These are phyloP conservation scores for Halcyon badia DNA, from an alignment of 2,797 vertebrate species.

Conservation along the genomic window DNA sequence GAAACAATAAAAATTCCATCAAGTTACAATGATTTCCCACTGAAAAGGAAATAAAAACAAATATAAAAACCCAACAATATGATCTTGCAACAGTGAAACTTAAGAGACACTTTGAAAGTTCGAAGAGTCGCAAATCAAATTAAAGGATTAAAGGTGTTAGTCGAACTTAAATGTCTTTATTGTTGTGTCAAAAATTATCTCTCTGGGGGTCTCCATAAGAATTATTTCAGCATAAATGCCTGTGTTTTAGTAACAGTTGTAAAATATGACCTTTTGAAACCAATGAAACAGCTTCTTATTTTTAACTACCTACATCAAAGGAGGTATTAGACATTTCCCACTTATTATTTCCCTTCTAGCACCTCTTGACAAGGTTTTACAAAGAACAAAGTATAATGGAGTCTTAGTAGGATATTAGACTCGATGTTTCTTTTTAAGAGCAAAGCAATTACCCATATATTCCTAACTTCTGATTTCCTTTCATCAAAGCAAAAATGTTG, in stretches of 20 bases:
- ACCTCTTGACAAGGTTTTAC: background rate
- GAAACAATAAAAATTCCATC: background rate
- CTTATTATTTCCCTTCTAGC: background rate
- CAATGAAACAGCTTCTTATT: background rate
- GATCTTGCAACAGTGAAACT: background rate
- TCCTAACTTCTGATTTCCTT: background rate
- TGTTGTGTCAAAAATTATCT: background rate
- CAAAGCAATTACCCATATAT: background rate
- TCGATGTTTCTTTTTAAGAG: background rate
- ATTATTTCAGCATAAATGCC: background rate
- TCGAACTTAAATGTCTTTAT: background rate
- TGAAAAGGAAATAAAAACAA: background rate
- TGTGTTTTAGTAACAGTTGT: background rate
- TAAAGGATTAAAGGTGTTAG: constrained; percentile 3
- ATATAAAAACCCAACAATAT: background rate
- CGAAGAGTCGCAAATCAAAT: constrained; percentile 17
- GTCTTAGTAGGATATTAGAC: background rate
- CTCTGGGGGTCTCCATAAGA: background rate
- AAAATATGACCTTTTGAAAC: background rate
- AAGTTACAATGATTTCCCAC: background rate
- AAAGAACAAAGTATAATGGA: background rate
- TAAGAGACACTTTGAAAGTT: background rate
- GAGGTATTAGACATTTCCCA: background rate
- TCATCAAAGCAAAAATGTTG: background rate
- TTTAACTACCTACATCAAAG: background rate